Evolutionary conservation across 1,140 invertebrate genomes (phyloP).

Genomic region (Meloidogyne chitwoodi): DNA sequence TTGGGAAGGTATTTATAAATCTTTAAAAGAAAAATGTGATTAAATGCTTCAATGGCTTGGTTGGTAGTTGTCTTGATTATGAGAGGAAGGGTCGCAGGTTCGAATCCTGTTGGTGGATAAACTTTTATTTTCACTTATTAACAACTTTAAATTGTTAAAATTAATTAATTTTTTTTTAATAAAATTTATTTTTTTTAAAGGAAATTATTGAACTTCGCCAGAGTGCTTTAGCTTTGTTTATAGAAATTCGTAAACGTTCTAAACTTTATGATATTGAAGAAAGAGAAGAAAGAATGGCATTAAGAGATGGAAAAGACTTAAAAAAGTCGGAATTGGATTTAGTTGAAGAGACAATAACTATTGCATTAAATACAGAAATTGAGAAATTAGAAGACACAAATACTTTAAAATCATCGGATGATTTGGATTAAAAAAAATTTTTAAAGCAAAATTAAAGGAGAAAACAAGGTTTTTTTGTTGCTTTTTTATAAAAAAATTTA

Average conservation of each 20-base stretch:
- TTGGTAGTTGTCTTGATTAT: not conserved
- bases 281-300: conserved; percentile 64
- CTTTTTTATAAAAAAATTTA: conserved; percentile 2
- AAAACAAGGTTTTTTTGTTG: not conserved
- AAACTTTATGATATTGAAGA: conserved; percentile 72
- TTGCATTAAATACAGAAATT: conserved; percentile 50
- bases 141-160: not conserved
- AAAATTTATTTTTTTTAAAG: not conserved
- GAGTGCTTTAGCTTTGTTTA: conserved; percentile 79
- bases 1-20: no score
- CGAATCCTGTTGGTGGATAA: no score
- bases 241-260: conserved; percentile 67
- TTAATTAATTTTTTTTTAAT: not conserved
- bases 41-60: no score
- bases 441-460: not conserved
- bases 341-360: conserved; percentile 51
- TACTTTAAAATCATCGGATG: not conserved
- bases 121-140: not conserved
- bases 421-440: conserved; percentile 1
- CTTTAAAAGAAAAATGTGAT: no score
- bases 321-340: conserved; percentile 40
- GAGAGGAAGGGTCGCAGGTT: no score
- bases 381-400: conserved; percentile 40
- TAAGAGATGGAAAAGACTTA: conserved; percentile 35
- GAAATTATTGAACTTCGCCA: conserved; percentile 90